phyloP scores from a whole-genome alignment of 2,797 vertebrate genomes.

The Ptychobarbus kaznakovi region DNA sequence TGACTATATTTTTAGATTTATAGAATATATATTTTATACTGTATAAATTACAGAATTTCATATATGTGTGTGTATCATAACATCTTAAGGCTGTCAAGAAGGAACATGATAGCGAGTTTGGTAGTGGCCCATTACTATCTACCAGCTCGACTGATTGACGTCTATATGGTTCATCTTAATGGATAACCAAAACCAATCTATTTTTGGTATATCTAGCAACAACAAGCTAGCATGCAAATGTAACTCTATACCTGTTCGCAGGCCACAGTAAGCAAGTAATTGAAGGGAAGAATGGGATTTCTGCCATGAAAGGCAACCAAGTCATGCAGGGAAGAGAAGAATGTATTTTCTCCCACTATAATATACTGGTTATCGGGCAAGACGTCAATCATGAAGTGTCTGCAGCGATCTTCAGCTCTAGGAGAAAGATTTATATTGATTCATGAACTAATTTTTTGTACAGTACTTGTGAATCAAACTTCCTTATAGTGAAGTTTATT shows the following conservation, averaged over 20 bases:
- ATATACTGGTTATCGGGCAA: slow-evolving; percentile 69
- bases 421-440: background rate
- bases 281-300: slow-evolving; percentile 74
- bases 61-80: background rate
- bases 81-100: background rate
- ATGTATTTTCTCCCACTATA: slow-evolving; percentile 74
- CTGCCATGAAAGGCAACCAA: slow-evolving; percentile 79
- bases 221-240: background rate
- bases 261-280: slow-evolving; percentile 76
- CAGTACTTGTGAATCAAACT: background rate
- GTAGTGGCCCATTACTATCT: background rate
- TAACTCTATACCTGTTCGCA: slow-evolving; percentile 76
- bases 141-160: no score
- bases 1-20: background rate
- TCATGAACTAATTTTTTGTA: background rate
- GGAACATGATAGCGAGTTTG: background rate
- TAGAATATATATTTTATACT: background rate
- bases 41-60: background rate
- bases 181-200: background rate
- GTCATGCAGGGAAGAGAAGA: slow-evolving; percentile 76
- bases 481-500: background rate
- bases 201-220: background rate
- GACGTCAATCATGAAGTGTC: slow-evolving; percentile 84
- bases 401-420: slow-evolving; percentile 76
- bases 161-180: background rate